Evolutionary conservation across 2,113 vertebrate species (phyloP).

Genomic region (Paralichthys olivaceus): DNA sequence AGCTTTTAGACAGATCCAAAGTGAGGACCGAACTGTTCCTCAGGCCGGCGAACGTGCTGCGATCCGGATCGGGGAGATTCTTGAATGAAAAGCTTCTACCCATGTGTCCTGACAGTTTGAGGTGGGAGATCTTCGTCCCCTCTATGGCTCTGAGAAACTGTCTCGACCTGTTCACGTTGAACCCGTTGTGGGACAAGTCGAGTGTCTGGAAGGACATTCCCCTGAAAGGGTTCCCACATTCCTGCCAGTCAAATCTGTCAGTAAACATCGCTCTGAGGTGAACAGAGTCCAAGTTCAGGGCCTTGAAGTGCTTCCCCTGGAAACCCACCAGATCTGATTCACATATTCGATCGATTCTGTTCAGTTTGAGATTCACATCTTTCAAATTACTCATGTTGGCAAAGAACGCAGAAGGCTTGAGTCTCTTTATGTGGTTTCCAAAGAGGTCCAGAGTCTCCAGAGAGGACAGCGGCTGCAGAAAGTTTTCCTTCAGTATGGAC

Average conservation of each 20-base stretch:
- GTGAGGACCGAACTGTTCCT: slow-evolving; percentile 72
- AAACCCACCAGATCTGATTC: slow-evolving; percentile 85
- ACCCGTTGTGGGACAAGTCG: slow-evolving; percentile 80
- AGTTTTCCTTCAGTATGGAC: slow-evolving; percentile 81
- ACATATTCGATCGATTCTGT: slow-evolving; percentile 82
- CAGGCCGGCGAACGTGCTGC: slow-evolving; percentile 83
- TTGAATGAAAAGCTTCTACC: slow-evolving; percentile 84
- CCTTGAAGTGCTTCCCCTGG: slow-evolving; percentile 81
- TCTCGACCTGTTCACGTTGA: slow-evolving; percentile 39
- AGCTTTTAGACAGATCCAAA: slow-evolving; percentile 84
- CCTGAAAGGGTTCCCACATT: slow-evolving; percentile 88
- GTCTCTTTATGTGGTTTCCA: slow-evolving; percentile 79
- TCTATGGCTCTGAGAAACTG: slow-evolving; percentile 80
- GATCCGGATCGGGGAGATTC: slow-evolving; percentile 86
- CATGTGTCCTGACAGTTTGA: slow-evolving; percentile 80
- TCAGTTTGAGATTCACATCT: slow-evolving; percentile 81
- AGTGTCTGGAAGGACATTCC: slow-evolving; percentile 80
- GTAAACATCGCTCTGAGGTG: slow-evolving; percentile 18
- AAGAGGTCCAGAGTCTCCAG: slow-evolving; percentile 84
- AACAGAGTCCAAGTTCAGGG: slow-evolving; percentile 77
- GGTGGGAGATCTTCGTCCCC: slow-evolving; percentile 81
- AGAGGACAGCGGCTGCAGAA: slow-evolving; percentile 85
- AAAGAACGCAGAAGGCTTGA: slow-evolving; percentile 87
- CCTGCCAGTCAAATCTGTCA: slow-evolving; percentile 76
- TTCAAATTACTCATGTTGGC: slow-evolving; percentile 80